These are phyloP conservation scores for Semnopithecus entellus DNA, from an alignment of 2,113 vertebrate genomes.

Conservation along the genomic window DNA sequence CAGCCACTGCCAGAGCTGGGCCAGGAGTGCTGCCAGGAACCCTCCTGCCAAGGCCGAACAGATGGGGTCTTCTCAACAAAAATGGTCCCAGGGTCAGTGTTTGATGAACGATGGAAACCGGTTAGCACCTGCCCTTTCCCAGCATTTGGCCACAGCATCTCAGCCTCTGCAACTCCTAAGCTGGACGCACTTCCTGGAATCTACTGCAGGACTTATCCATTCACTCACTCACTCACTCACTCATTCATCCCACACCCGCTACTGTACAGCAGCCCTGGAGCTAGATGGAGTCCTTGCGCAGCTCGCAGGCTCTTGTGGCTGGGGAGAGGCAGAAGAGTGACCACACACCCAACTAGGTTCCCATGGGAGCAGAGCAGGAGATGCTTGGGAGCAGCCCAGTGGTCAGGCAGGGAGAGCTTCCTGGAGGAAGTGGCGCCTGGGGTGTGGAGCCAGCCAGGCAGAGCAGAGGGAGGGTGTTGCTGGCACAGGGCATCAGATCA, in stretches of 20 bases:
- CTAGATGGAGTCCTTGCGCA: background rate
- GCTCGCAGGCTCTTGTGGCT: rapidly evolving
- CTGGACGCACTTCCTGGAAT: background rate
- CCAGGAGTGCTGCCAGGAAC: background rate
- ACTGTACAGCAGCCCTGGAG: background rate
- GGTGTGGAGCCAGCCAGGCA: background rate
- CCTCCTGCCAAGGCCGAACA: background rate
- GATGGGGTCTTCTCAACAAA: no score
- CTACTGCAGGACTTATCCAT: rapidly evolving
- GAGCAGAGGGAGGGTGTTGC: rapidly evolving
- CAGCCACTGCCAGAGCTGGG: background rate
- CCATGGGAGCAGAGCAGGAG: background rate
- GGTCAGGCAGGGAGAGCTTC: background rate
- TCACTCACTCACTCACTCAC: rapidly evolving
- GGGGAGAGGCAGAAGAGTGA: background rate
- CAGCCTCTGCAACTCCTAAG: background rate
- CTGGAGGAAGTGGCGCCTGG: background rate
- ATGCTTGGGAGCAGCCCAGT: background rate
- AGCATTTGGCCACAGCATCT: background rate
- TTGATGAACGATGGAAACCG: no score
- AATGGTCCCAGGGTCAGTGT: rapidly evolving
- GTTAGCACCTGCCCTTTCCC: background rate
- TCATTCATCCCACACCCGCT: background rate
- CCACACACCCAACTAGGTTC: background rate
- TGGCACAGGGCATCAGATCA: background rate